These are phyloP conservation scores for Rattus rattus DNA, from an alignment of 2,113 vertebrate species.

Conservation along the genomic window DNA sequence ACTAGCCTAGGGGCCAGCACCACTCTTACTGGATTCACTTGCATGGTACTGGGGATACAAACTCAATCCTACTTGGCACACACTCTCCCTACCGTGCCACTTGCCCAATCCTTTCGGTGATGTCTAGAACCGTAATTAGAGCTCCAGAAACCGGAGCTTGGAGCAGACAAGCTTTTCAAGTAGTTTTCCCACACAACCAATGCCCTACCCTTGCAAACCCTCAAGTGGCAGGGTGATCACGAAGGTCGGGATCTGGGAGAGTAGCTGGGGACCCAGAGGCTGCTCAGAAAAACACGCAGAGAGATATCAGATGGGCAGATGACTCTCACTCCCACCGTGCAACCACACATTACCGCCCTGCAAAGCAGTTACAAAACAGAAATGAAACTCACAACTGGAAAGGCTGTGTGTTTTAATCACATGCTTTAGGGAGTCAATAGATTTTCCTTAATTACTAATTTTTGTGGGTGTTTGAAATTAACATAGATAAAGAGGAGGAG, in stretches of 20 bases:
- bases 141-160: background rate
- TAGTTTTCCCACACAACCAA: background rate
- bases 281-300: background rate
- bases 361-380: constrained; percentile 17
- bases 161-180: constrained; percentile 3
- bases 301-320: constrained; percentile 17
- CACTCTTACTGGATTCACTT: background rate
- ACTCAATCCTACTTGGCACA: background rate
- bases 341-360: background rate
- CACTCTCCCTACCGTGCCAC: background rate
- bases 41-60: background rate
- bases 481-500: background rate
- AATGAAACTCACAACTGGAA: background rate
- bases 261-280: background rate
- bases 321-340: background rate
- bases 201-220: constrained; percentile 23
- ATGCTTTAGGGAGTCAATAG: background rate
- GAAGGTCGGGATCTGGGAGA: background rate
- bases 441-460: background rate
- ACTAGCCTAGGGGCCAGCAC: background rate
- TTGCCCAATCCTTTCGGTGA: background rate
- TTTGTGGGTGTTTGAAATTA: background rate
- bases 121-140: constrained; percentile 47
- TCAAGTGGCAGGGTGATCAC: background rate
- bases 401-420: background rate